Evolutionary conservation across 2,113 vertebrate genomes (phyloP).

Genomic region (Stigmatopora nigra): DNA sequence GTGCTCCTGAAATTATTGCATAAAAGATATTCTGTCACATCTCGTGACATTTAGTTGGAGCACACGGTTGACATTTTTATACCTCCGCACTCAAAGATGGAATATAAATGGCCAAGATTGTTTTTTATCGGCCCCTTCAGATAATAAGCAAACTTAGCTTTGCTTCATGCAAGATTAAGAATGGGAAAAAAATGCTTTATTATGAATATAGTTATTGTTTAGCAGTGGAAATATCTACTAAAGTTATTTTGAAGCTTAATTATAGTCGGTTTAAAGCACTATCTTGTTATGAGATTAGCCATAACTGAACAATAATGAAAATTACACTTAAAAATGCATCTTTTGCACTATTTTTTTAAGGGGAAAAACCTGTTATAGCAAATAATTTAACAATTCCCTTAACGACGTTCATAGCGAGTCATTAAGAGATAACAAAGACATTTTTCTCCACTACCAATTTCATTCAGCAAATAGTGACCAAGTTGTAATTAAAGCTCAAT

Average conservation of each 20-base stretch:
- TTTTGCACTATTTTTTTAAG: no score
- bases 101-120: background rate
- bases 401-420: slow-evolving; percentile 11
- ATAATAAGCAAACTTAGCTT: background rate
- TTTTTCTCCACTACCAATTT: background rate
- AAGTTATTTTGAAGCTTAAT: background rate
- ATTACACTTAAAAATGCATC: slow-evolving; percentile 16
- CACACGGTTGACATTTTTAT: slow-evolving; percentile 22
- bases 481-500: background rate
- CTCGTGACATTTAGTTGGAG: slow-evolving; percentile 33
- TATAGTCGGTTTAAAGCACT: slow-evolving; percentile 10
- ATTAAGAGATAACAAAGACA: background rate
- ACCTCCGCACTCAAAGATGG: slow-evolving; percentile 7
- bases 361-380: background rate
- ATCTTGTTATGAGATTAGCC: slow-evolving; percentile 13
- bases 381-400: background rate
- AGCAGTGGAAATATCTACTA: background rate
- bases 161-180: background rate
- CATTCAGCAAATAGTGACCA: background rate
- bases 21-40: slow-evolving; percentile 37
- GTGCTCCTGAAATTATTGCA: slow-evolving; percentile 38
- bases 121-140: slow-evolving; percentile 21
- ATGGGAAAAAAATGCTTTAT: background rate
- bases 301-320: slow-evolving; percentile 22
- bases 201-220: background rate